Evolutionary conservation across 2,888 invertebrate species (phyloP), one percentile per base, ranked within the genome.

Genomic region (Papilio demoleus): DNA sequence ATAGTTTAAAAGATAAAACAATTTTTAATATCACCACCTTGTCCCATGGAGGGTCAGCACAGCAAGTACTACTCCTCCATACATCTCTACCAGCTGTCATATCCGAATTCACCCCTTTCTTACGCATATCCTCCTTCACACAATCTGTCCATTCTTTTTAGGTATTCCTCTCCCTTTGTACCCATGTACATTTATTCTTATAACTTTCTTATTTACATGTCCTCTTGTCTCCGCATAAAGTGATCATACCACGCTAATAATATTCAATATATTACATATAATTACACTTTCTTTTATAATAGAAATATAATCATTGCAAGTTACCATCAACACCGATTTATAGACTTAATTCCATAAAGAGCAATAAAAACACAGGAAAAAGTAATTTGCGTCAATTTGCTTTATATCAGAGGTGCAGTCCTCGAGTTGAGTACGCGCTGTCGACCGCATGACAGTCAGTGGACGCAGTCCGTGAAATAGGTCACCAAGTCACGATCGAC

Each of bases 401-500:
- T 66, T 65, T 47, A 31, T 56, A 53, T 24, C 40, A 14, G 45
- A 36, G 11, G 14, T 14, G 24, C 45, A 34, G 63, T 63, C 9
- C 61, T 63, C 36, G 36, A 68, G 14, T 36, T 64, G 58, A 47
- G 45, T 42, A 36, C 31, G 40, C 31, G 19, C 31, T 14, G 61
- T 56, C 62, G 45, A 22, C 34, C 56, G 62, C 53, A 24, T 42
- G 56, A 56, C 17, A 58, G 62, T 12, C 14, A 67, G 34, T 58
- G 62, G 58, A 47, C 63, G 68, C 56, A 45, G 36, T 63, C 63
- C 34, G 59, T 17, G 47, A 63, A 68, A 68, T 68, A 45, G 68
- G 68, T 64, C 68, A 63, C 58, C 45, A 36, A 63, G 68, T 64
- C 68, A 63, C 58, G 47, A 63, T 68, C 45, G 63, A 45, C 27